Base-by-base conservation (phyloP, 2,113 vertebrate species). In the Tychaedon coryphoeus region DNA sequence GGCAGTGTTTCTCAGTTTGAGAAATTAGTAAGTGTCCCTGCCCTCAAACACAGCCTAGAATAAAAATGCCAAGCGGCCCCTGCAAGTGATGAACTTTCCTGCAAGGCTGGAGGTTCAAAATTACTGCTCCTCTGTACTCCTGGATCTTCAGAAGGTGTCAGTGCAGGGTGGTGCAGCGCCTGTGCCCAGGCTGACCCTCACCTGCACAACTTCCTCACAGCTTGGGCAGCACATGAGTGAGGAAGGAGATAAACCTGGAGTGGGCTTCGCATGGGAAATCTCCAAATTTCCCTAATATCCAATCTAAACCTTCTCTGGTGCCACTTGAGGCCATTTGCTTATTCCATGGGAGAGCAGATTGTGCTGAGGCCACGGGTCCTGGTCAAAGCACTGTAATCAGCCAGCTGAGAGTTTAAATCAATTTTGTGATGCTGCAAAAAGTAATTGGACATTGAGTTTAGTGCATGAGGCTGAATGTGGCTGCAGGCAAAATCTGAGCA, bases 91-190 rank as follows among this genome's bases (percentile, higher is more conserved):
- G 22, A 42, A 24, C 29, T 81, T 31, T 57, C 54, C 56, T 60
- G 65, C 34, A 33, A 71, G 31, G 45, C 36, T n/a, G 36, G 42
- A 74, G 38, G 23, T 42, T 79, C 36, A 40, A 22, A 43, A 58
- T 17, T 34, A 36, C 16, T 1, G 2, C 34, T 70, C 20, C 45
- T 48, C 48, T 1, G 0, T 22, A 3, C 14, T 20, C 26, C 19
- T 31, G 66, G 2, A 1, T 2, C 11, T 12, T 20, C 42, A n/a
- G 60, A 9, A 48, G 1, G n/a, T 14, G 3, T 16, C 2, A 2
- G 9, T 8, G 51, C 51, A 48, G 51, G 24, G 26, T 42, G 15
- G 45, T 26, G 33, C 53, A 51, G 45, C 19, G 22, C 14, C 56
- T 6, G 2, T 40, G 26, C 19, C 2, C 14, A 17, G 43, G 26